Evolutionary conservation across 2,797 vertebrate species (phyloP), one percentile per base, ranked within the genome.

Genomic region (Meda fulgida): DNA sequence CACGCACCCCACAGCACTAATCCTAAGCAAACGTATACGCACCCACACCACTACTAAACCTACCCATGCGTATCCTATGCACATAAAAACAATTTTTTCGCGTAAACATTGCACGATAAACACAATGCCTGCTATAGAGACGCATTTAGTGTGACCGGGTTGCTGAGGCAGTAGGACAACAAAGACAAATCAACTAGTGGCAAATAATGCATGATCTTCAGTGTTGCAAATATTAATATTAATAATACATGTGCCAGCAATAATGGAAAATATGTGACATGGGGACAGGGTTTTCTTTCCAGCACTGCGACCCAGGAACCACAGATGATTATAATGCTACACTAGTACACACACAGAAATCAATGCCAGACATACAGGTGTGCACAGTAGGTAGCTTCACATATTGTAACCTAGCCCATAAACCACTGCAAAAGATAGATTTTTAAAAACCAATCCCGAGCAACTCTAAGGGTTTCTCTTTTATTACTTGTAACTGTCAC

Each of bases 351-450:
- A 91, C 72, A 93, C 92, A 80, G 34, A 53, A 88, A 81, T 60
- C 85, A 86, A 87, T 89, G 91, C 91, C 93, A 93, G 91, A 94
- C 92, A 91, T 94, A 91, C 93, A 92, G 89, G 90, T 93, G 93
- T 93, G 92, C 90, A 93, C 90, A 88, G 91, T 88, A 93, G 90
- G 90, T 91, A 92, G 89, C 92, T 91, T 93, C 90, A 93, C 90
- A 88, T 85, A 71, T 92, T 92, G 91, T 86, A 91, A 92, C 92
- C 86, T 88, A 92, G 89, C 88, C 88, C 89, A 91, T 88, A 65
- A 89, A 93, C 89, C 91, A 93, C 87, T 89, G 86, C 88, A 90
- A 92, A 91, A 92, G 87, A 89, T 89, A 91, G 86, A 93, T 90
- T 88, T 92, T 89, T 31, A 90, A 51, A 78, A 84, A 87, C 70